phyloP scores from a whole-genome alignment of 2,888 invertebrate genomes.

The Drosophila paracracens region DNA sequence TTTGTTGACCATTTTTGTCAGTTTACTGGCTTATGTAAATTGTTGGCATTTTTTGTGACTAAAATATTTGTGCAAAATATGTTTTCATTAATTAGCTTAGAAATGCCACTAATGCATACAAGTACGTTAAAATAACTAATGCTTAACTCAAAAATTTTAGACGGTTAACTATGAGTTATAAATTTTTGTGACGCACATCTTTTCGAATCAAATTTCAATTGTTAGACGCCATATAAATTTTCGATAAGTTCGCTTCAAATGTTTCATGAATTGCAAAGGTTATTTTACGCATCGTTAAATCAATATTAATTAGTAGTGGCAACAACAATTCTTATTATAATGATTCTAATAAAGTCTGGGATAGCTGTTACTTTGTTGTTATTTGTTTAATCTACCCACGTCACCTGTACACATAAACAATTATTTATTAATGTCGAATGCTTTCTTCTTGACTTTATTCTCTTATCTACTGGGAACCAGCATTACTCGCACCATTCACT shows the following conservation, averaged over 20 bases:
- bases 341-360: background rate
- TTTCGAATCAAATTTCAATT: background rate
- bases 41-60: background rate
- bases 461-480: background rate
- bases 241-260: background rate
- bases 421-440: background rate
- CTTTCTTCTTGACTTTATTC: background rate
- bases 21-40: background rate
- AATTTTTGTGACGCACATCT: background rate
- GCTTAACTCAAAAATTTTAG: background rate
- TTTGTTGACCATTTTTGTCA: slow-evolving; percentile 4
- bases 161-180: background rate
- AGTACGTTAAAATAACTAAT: background rate
- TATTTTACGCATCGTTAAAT: background rate
- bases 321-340: background rate
- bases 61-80: background rate
- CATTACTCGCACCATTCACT: background rate
- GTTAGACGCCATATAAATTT: background rate
- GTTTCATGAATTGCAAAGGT: background rate
- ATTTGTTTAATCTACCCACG: background rate
- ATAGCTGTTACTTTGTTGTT: background rate
- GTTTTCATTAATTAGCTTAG: background rate
- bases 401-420: background rate
- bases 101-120: background rate
- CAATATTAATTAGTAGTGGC: background rate